These are phyloP conservation scores for Zosterops pallidus DNA, from an alignment of 2,113 vertebrate species.

Conservation along the genomic window DNA sequence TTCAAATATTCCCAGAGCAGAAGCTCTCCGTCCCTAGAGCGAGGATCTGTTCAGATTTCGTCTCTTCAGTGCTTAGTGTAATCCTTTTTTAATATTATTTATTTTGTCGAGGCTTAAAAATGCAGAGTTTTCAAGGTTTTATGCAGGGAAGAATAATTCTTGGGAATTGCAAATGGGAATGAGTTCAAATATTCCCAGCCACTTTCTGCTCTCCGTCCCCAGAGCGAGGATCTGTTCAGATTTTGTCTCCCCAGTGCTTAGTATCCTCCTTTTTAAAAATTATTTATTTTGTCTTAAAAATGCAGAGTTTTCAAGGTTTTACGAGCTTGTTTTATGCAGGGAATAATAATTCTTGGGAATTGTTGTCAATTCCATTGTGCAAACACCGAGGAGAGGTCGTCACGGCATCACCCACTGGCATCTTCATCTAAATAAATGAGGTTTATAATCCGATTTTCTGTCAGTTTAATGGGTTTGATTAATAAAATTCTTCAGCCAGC, in stretches of 20 bases:
- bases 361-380: not conserved
- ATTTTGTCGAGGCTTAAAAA: too few relatives aligned
- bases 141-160: too few relatives aligned
- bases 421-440: not conserved
- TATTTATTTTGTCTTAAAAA: not conserved
- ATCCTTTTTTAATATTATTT: too few relatives aligned
- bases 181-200: not conserved
- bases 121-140: too few relatives aligned
- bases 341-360: not conserved
- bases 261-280: not conserved
- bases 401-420: not conserved
- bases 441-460: not conserved
- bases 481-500: not conserved
- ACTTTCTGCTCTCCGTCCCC: accelerated
- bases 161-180: not conserved
- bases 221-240: accelerated
- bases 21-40: too few relatives aligned
- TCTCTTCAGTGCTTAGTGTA: too few relatives aligned
- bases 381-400: accelerated
- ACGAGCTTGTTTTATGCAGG: not conserved
- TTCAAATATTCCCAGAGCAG: too few relatives aligned
- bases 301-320: accelerated
- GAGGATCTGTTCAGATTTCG: too few relatives aligned
- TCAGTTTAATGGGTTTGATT: not conserved
- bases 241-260: not conserved